phyloP scores from a whole-genome alignment of 1,140 invertebrate species.

The Liolophura sinensis region DNA sequence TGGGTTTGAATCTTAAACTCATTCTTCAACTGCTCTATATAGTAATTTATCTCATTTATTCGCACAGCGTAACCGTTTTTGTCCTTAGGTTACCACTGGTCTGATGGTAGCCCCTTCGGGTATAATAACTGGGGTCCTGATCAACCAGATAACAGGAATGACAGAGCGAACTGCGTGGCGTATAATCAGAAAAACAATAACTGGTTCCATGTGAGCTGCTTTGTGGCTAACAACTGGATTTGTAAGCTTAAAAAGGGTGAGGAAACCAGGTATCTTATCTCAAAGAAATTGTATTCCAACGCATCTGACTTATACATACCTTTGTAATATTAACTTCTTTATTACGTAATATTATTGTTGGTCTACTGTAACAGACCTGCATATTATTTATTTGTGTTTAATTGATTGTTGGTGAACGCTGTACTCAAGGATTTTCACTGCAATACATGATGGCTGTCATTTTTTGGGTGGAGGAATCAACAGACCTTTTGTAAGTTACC shows the following conservation, averaged over 20 bases:
- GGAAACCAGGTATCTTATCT: background rate
- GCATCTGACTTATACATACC: background rate
- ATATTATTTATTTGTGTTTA: constrained; percentile 13
- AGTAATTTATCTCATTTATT: too few relatives aligned
- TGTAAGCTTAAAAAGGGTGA: constrained; percentile 34
- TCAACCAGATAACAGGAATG: constrained; percentile 34
- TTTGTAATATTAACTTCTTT: background rate
- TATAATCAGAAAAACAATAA: constrained; percentile 11
- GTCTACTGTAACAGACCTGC: background rate
- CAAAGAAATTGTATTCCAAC: background rate
- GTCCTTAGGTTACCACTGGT: constrained; percentile 35
- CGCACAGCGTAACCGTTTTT: background rate
- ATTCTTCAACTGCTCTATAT: too few relatives aligned
- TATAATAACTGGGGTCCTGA: constrained; percentile 30
- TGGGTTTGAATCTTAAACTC: too few relatives aligned
- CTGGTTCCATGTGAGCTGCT: constrained; percentile 39
- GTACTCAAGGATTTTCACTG: background rate
- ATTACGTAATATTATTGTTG: background rate
- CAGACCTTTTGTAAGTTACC: too few relatives aligned
- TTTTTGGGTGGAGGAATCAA: too few relatives aligned
- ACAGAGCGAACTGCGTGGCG: constrained; percentile 35
- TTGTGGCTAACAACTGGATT: constrained; percentile 32
- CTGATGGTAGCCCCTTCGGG: constrained; percentile 28
- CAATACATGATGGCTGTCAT: background rate
- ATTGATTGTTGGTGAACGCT: constrained; percentile 11